Evolutionary conservation across 2,113 vertebrate genomes (phyloP).

Genomic region (Silurus glanis): DNA sequence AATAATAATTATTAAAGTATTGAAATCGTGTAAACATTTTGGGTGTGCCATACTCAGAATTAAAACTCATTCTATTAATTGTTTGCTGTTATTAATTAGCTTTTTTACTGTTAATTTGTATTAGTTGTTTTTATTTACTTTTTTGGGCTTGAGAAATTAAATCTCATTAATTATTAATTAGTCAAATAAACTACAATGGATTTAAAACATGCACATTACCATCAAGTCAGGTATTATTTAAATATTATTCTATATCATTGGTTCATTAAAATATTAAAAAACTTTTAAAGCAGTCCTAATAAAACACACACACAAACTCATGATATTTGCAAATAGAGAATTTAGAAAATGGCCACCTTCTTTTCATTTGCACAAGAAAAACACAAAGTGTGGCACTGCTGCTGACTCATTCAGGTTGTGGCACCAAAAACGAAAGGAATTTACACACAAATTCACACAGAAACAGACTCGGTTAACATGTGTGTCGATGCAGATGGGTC

Average conservation of each 20-base stretch:
- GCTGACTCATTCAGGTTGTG: neutral
- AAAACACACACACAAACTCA: too few relatives aligned
- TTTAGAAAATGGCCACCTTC: neutral
- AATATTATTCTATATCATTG: neutral
- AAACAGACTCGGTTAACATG: neutral
- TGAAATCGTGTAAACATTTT: too few relatives aligned
- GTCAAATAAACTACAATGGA: too few relatives aligned
- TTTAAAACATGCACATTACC: too few relatives aligned
- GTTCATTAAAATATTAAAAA: too few relatives aligned
- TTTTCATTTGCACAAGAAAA: neutral
- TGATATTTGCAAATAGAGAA: neutral
- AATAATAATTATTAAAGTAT: too few relatives aligned
- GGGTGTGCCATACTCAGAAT: too few relatives aligned
- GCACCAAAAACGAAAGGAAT: neutral
- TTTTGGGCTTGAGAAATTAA: neutral
- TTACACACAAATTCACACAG: neutral
- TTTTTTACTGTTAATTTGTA: neutral
- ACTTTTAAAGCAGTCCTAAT: neutral
- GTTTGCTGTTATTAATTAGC: too few relatives aligned
- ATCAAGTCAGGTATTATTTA: neutral
- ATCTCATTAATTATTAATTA: neutral
- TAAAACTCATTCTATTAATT: too few relatives aligned
- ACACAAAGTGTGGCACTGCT: neutral
- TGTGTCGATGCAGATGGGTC: conserved; percentile 66
- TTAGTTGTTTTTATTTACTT: neutral